Conservation (phyloP, 2,113 vertebrate genomes). For the Clarias batrachus region DNA sequence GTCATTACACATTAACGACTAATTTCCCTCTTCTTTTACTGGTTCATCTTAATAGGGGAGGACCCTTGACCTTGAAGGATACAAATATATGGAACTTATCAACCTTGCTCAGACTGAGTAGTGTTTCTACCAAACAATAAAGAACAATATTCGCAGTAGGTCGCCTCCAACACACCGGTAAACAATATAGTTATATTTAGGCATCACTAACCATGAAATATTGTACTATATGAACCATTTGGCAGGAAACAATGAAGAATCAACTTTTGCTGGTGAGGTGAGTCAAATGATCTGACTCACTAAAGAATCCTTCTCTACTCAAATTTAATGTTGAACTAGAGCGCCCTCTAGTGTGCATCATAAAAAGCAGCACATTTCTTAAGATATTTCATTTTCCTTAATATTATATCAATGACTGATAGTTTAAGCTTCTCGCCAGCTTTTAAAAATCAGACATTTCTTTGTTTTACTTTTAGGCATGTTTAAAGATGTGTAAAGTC, state of each 20-base stretch:
- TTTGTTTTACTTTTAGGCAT: no score
- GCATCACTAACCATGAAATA: neutral
- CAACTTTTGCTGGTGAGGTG: neutral
- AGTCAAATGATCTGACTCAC: neutral
- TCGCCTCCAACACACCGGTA: no score
- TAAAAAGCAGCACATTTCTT: neutral
- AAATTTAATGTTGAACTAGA: neutral
- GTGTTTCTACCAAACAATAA: no score
- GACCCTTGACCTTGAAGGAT: no score
- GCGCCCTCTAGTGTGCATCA: conserved; percentile 25
- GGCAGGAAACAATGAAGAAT: neutral
- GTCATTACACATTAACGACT: no score
- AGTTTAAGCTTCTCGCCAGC: neutral
- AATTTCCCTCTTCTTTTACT: no score
- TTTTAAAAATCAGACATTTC: no score
- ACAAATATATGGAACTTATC: no score
- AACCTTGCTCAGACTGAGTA: no score
- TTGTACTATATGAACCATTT: neutral
- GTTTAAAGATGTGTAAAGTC: no score
- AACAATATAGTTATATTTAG: neutral
- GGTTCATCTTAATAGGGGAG: no score
- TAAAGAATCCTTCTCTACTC: neutral
- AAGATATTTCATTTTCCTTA: neutral
- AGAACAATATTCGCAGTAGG: no score
- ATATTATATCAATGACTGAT: neutral